Evolutionary conservation across 2,797 vertebrate genomes (phyloP), one percentile per base, ranked within the genome.

Genomic region (Scleropages formosus): DNA sequence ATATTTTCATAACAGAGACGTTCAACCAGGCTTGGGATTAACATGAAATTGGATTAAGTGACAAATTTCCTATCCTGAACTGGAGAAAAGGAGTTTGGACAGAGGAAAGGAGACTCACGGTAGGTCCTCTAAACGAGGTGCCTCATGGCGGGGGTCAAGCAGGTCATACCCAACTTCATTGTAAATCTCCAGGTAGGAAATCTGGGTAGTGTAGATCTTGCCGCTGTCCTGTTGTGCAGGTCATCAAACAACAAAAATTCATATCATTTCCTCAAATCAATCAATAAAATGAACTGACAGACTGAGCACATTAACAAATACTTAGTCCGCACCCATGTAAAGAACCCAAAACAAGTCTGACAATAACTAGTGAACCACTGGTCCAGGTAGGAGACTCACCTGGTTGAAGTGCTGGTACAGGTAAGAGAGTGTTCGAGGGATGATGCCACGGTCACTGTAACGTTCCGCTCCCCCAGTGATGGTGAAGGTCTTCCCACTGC

Each of bases 101-200:
- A 22, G n/a, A 20, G 60, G 56, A 20, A 61, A 10, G 26, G n/a
- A 72, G 82, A 97, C 98, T 96, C 75, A 99, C 98, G 94, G 95
- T 80, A 98, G 91, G 74, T 99, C 96, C 88, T 99, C 96, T 84
- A 98, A 82, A 78, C 84, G 89, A 79, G 94, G 95, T 44, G 94
- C 93, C 85, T 98, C 94, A 0, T 96, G 93, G 75, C 90, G 90
- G 82, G 95, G 93, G 82, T 97, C 92, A 80, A 99, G 86, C 9
- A 99, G 93, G 85, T 99, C 97, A 56, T 95, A 99, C 83, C 96
- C 96, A 79, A 91, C 90, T 83, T 99, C 97, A 63, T 99, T 99
- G 89, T 99, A 99, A 88, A 99, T 96, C 91, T 99, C 97, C 87
- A 99, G 90, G 85, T 99, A 99, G 79, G 98, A 99, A 84, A 99